These are phyloP conservation scores for Phrynosoma blainvillii DNA, from an alignment of 2,113 vertebrate species.

Conservation along the genomic window DNA sequence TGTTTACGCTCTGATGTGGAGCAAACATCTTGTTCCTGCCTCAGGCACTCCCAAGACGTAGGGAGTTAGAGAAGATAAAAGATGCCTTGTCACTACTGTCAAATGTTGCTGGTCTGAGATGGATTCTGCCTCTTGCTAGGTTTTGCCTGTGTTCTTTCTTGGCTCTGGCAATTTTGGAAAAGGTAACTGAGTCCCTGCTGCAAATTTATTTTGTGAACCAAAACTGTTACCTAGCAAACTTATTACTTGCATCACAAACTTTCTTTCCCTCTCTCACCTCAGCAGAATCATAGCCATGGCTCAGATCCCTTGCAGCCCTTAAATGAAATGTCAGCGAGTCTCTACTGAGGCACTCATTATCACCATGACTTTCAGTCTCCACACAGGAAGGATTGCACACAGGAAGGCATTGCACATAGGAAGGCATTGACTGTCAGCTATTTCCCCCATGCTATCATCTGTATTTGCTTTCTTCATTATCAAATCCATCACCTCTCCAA, in stretches of 20 bases:
- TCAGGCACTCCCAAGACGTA: not conserved
- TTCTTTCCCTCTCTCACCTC: constrained; percentile 26
- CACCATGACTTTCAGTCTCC: not conserved
- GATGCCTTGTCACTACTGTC: not conserved
- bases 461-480: constrained; percentile 5
- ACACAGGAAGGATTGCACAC: not conserved
- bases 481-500: not conserved
- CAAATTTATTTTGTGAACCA: not conserved
- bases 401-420: not conserved
- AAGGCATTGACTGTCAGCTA: not conserved
- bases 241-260: not conserved
- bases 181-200: not conserved
- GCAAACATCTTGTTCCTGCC: constrained; percentile 28
- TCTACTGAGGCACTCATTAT: not conserved
- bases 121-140: not conserved
- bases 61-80: not conserved
- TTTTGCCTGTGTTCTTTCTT: not conserved
- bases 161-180: constrained; percentile 1
- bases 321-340: constrained; percentile 6
- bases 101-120: constrained; percentile 21
- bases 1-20: not conserved
- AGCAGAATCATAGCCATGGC: not conserved
- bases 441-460: not conserved
- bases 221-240: not conserved
- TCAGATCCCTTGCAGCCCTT: constrained; percentile 16